Percentiles rank a stretch among this genome's conserved stretches.
These are phyloP conservation scores for Heliconius melpomene DNA, from an alignment of 1,140 invertebrate species.

Conservation along the genomic window DNA sequence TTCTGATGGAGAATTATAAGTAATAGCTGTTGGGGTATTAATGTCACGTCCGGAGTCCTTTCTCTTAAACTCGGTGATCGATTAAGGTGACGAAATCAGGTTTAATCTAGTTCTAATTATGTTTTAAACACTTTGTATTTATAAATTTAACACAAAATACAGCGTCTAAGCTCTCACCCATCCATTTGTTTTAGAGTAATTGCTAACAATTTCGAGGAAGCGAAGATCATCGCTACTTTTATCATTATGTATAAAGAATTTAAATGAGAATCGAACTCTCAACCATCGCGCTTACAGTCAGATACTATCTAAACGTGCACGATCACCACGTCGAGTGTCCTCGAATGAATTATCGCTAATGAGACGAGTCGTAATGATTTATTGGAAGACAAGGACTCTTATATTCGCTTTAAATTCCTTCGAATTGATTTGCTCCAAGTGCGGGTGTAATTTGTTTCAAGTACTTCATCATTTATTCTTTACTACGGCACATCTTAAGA, in stretches of 20 bases:
- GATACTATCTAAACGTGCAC: too few relatives aligned
- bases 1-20: conserved; percentile 38
- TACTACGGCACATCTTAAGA: neutral
- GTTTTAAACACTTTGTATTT: too few relatives aligned
- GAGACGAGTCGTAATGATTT: conserved; percentile 7
- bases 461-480: neutral
- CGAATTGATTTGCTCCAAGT: conserved; percentile 2
- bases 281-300: neutral
- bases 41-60: conserved; percentile 26
- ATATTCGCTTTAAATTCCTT: neutral
- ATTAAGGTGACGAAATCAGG: neutral
- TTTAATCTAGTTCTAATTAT: too few relatives aligned
- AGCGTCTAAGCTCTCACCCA: too few relatives aligned
- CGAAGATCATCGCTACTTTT: too few relatives aligned
- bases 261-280: neutral
- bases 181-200: too few relatives aligned
- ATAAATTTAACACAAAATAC: too few relatives aligned
- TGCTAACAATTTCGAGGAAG: too few relatives aligned
- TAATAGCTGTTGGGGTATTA: conserved; percentile 29
- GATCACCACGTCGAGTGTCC: neutral
- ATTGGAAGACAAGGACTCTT: neutral
- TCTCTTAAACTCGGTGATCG: neutral
- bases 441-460: neutral
- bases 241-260: too few relatives aligned
- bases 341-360: conserved; percentile 13